phyloP scores from a whole-genome alignment of 2,797 vertebrate species.

The Crenuchus spilurus region DNA sequence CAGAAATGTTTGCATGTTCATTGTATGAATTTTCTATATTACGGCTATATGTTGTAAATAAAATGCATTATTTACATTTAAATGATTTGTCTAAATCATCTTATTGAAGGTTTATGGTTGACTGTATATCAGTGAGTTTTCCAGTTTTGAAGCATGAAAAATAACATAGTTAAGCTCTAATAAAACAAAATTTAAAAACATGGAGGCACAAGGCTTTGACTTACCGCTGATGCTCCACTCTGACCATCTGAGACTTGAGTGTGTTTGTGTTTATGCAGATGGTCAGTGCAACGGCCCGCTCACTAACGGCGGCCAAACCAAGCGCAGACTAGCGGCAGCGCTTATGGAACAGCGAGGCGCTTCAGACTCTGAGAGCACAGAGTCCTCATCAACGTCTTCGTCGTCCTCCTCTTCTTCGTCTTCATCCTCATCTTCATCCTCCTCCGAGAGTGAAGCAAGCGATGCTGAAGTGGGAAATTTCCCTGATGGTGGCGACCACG shows the following conservation, averaged over 20 bases:
- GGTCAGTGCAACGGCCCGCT: constrained; percentile 70
- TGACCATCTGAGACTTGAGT: not conserved
- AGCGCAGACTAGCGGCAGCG: constrained; percentile 42
- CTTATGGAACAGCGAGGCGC: constrained; percentile 73
- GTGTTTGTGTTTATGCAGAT: constrained; percentile 59
- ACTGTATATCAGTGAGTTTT: too few relatives aligned
- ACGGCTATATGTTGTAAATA: too few relatives aligned
- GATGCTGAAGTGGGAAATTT: constrained; percentile 88
- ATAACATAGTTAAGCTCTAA: too few relatives aligned
- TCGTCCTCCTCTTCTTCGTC: constrained; percentile 68
- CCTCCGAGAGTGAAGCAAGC: constrained; percentile 82
- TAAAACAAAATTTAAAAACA: too few relatives aligned
- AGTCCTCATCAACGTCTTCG: constrained; percentile 70
- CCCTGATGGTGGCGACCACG: constrained; percentile 92
- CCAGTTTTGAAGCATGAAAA: too few relatives aligned
- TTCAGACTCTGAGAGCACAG: constrained; percentile 76
- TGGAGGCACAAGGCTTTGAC: too few relatives aligned
- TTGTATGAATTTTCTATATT: too few relatives aligned
- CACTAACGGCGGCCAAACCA: constrained; percentile 81
- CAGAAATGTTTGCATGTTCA: too few relatives aligned
- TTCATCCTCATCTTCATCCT: constrained; percentile 78
- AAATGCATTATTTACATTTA: too few relatives aligned
- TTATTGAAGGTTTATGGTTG: too few relatives aligned
- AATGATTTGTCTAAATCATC: too few relatives aligned
- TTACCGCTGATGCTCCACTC: too few relatives aligned